Base-by-base conservation (phyloP, 2,797 vertebrate genomes). In the Enteromius thamalakanensis region DNA sequence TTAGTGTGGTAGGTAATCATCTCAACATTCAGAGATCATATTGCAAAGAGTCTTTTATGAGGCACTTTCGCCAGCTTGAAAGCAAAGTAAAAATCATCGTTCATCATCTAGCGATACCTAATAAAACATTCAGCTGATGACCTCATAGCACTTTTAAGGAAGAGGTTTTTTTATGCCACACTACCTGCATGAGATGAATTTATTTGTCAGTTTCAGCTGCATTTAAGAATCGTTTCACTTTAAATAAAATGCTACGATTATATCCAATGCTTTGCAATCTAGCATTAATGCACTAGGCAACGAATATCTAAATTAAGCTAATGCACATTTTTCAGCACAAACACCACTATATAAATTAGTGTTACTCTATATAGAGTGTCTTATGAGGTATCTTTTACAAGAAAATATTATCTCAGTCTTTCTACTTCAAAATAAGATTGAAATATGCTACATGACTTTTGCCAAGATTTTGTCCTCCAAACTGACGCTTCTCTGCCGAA, bases 121-220 rank as follows among this genome's bases (percentile, higher is more conserved):
- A 82, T 82, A 76, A 65, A 82, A 76, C 80, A 76, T 76, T 82
- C 34, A 82, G 65, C 60, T 42, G 62, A 82, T 82, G 80, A 75
- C 60, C 71, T 76, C 71, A 76, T 55, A 21, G 32, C 47, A 60
- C 60, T 64, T 53, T 75, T 82, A 21, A 74, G 55, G 19, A 60
- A 37, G 58, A 3, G 0, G 11, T 42, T 42, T 37, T 72, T 80
- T 65, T 65, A 58, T 75, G 40, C 42, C 21, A 49, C 7, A n/a
- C 26, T 49, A 81, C 69, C 29, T 65, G 70, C 49, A 76, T 37
- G 49, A 75, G 32, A 55, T 53, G 0, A 8, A 75, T 58, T 23
- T 76, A 40, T 58, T 58, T 40, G 32, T 17, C 51, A 40, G 21
- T 40, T 58, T 75, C 3, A 6, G 49, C 6, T 37, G 51, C 29